Base-by-base conservation (phyloP, 2,113 vertebrate species). In the Macroglossus sobrinus region DNA sequence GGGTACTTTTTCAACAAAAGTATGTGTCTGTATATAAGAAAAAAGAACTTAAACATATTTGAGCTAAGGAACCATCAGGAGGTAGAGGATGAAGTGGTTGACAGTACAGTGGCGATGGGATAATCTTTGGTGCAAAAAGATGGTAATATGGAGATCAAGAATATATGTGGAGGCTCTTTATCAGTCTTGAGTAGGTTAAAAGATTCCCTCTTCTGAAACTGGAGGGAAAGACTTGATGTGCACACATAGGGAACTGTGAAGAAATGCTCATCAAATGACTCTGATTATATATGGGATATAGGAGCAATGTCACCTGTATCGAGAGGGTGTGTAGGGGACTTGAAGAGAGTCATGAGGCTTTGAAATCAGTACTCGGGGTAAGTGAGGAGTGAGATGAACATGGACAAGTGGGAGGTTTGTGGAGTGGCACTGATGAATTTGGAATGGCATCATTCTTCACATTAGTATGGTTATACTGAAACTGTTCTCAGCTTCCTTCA, bases 111-210 rank as follows among this genome's bases (percentile, higher is more conserved):
- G 30, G 28, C 93, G 43, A 40, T 81, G 59, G 64, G 43, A 24
- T 93, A 47, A 94, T 93, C 75, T 40, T n/a, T 95, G 45, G 13
- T 76, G 5, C 12, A 71, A 45, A 96, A 82, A 85, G 43, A 59
- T 64, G 28, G 72, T 7, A 50, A 84, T 7, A 15, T 22, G 5
- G 47, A 84, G 8, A 79, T 57, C 14, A 93, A 84, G 68, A 93
- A 69, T 16, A 55, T 64, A 59, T n/a, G 14, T 40, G 12, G 22
- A 84, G 43, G 72, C 15, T 91, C 24, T 91, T 59, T 47, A 26
- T 75, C 11, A 57, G 13, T 63, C 47, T 63, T 79, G 13, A 90
- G 43, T 28, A 38, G 38, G 38, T 75, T 18, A 76, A 81, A 43
- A 93, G 21, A 30, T n/a, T 28, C 10, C 15, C 4, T 57, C 38